Conservation (phyloP, 1,140 invertebrate species). For the Drosophila pachea region DNA sequence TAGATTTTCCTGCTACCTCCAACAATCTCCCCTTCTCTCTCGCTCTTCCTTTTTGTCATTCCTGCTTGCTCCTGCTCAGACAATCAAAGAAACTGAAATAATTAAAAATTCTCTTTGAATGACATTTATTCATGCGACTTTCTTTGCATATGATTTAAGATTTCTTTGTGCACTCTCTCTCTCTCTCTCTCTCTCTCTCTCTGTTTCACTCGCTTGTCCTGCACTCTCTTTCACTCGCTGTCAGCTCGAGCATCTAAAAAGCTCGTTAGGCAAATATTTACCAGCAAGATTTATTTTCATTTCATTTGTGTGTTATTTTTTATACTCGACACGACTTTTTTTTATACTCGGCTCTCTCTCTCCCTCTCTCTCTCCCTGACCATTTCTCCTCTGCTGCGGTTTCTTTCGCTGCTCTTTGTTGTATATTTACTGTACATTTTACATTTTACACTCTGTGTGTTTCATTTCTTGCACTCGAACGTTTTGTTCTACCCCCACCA, state of each 20-base stretch:
- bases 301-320: constrained; percentile 34
- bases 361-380: not conserved
- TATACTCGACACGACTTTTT: no score
- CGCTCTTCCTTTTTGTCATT: not conserved
- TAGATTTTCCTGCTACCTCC: no score
- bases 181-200: not conserved
- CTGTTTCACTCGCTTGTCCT: no score
- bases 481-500: constrained; percentile 2
- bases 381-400: not conserved
- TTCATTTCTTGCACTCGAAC: constrained; percentile 53
- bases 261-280: constrained; percentile 61
- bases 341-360: not conserved
- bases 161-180: constrained; percentile 9
- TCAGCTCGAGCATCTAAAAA: constrained; percentile 30
- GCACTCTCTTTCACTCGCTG: constrained; percentile 18
- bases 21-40: not conserved
- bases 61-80: no score
- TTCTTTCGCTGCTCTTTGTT: constrained; percentile 22
- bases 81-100: no score
- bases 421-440: constrained; percentile 67
- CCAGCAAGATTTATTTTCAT: constrained; percentile 52
- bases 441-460: constrained; percentile 50
- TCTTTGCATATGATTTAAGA: constrained; percentile 25
- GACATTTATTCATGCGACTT: constrained; percentile 26
- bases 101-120: constrained; percentile 6